Base-by-base conservation (phyloP, 2,797 vertebrate genomes). In the Scolopax rusticola region DNA sequence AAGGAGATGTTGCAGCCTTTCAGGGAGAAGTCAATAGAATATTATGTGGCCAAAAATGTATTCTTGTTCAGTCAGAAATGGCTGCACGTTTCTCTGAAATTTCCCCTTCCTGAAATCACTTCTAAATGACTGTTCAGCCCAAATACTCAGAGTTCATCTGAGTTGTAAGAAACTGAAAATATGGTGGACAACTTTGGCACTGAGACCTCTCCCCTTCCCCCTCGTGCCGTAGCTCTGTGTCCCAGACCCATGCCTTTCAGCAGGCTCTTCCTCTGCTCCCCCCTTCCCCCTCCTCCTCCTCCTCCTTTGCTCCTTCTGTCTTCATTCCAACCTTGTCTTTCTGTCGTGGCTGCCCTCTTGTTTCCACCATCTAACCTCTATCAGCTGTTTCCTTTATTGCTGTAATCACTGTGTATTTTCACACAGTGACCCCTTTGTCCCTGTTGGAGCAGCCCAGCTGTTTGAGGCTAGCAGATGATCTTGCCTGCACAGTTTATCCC, bases 321-420 rank as follows among this genome's bases (percentile, higher is more conserved):
- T 94, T 92, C 71, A 25, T 90, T 90, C 75, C 92, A 96, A 50
- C 78, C 81, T 85, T 71, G 64, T 74, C 90, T 92, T 94, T 94
- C 89, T 94, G 89, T 87, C 76, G 74, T 63, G 69, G 51, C 78
- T 95, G 95, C 90, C 92, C 87, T 80, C 81, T 93, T 84, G 64
- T 85, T 96, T 92, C 89, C 81, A 90, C 45, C 78, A 47, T 59
- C 87, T 95, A 90, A 96, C 94, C 89, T 87, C 87, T 68, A 83
- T 96, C 95, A 92, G 92, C 95, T 96, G 92, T 94, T 96, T 94
- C 95, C 89, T 95, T 97, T 93, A 94, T 92, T 96, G 87, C 92
- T 1, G 64, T 97, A 95, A 96, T 95, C 0, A 33, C 92, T 89
- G 79, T 77, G 87, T 93, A 68, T 96, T 95, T 96, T 96, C 86